phyloP scores from a whole-genome alignment of 2,113 vertebrate species.

The Artemisiospiza belli region DNA sequence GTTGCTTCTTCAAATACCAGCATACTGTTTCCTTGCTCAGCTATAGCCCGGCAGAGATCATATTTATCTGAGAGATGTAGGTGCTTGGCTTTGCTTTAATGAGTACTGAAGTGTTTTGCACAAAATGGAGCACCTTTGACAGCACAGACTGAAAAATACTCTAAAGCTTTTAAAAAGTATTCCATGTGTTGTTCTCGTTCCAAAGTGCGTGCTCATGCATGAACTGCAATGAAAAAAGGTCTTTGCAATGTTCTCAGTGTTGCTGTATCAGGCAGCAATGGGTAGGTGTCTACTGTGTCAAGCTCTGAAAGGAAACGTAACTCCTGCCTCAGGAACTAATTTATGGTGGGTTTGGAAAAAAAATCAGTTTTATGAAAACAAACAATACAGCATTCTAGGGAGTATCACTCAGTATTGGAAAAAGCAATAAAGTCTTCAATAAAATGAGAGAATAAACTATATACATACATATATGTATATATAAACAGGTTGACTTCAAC shows the following conservation, averaged over 20 bases:
- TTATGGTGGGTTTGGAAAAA: neutral
- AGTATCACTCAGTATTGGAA: neutral
- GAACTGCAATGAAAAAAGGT: neutral
- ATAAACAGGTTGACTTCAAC: neutral
- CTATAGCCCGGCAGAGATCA: neutral
- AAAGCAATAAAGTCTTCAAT: neutral
- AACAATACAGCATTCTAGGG: neutral
- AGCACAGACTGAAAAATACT: neutral
- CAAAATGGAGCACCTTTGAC: neutral
- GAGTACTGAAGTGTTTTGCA: neutral
- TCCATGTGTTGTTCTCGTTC: neutral
- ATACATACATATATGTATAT: no score
- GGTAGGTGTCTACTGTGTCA: neutral
- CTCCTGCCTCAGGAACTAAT: neutral
- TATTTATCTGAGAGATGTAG: neutral
- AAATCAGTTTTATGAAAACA: neutral
- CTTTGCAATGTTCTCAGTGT: neutral
- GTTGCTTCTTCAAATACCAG: neutral
- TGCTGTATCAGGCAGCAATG: neutral
- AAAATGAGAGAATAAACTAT: neutral
- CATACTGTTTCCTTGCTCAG: neutral
- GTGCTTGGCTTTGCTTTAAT: neutral
- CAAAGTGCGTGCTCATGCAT: neutral
- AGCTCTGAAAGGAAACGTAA: neutral
- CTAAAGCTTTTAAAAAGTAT: neutral